Conservation (phyloP, 2,888 invertebrate genomes). For the Epirrhoe tristata region DNA sequence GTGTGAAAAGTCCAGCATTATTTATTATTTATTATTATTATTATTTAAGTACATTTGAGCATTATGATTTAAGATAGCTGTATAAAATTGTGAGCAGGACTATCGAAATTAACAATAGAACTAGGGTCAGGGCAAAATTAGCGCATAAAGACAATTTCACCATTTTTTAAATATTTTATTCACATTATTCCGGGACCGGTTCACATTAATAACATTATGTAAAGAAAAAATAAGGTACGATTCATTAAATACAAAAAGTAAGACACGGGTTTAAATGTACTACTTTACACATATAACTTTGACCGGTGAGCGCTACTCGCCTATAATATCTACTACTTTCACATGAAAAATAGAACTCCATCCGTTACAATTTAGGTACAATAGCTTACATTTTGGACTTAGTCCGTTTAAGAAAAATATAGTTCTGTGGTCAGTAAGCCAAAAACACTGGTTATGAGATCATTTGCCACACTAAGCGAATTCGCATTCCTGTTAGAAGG, state of each 20-base stretch:
- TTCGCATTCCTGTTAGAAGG: neutral
- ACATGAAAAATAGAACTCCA: slow-evolving; percentile 40
- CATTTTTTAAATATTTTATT: slow-evolving; percentile 70
- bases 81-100: neutral
- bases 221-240: slow-evolving; percentile 75
- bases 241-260: slow-evolving; percentile 69
- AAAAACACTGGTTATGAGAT: slow-evolving; percentile 42
- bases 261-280: slow-evolving; percentile 60
- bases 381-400: slow-evolving; percentile 42
- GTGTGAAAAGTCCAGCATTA: too few relatives aligned
- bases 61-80: too few relatives aligned
- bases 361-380: slow-evolving; percentile 46
- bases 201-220: slow-evolving; percentile 77
- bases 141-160: slow-evolving; percentile 51
- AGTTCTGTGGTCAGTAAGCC: slow-evolving; percentile 34
- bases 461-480: slow-evolving; percentile 29
- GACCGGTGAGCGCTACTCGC: slow-evolving; percentile 64
- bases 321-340: slow-evolving; percentile 37
- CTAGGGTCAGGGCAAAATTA: slow-evolving; percentile 37
- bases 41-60: too few relatives aligned
- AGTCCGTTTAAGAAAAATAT: slow-evolving; percentile 31
- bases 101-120: neutral
- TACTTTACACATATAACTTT: slow-evolving; percentile 50
- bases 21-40: too few relatives aligned
- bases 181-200: slow-evolving; percentile 72